phyloP scores from a whole-genome alignment of 2,797 vertebrate species.

The Gambusia yucatana region DNA sequence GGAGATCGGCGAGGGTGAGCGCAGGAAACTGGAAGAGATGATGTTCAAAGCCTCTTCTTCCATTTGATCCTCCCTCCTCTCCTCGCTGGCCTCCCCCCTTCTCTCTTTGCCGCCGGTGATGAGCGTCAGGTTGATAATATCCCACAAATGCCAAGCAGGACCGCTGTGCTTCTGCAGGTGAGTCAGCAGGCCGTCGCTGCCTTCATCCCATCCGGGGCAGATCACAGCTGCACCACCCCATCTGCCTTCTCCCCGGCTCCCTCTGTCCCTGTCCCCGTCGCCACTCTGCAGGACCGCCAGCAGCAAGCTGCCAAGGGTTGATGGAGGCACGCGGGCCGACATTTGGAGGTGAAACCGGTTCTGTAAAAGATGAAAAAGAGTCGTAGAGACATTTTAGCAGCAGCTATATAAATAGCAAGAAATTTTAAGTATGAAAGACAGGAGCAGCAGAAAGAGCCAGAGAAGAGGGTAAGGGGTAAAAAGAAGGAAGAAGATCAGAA shows the following conservation, averaged over 20 bases:
- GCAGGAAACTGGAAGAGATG: slow-evolving; percentile 80
- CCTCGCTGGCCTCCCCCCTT: slow-evolving; percentile 65
- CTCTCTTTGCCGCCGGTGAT: slow-evolving; percentile 46
- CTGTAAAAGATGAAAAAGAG: slow-evolving; percentile 66
- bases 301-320: slow-evolving; percentile 86
- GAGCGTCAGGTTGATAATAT: slow-evolving; percentile 85
- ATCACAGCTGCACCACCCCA: slow-evolving; percentile 85
- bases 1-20: slow-evolving; percentile 77
- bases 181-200: slow-evolving; percentile 74
- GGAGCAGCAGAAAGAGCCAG: neutral
- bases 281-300: slow-evolving; percentile 83
- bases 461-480: neutral
- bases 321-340: slow-evolving; percentile 86
- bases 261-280: slow-evolving; percentile 59
- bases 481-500: slow-evolving; percentile 39
- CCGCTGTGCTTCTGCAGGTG: slow-evolving; percentile 82
- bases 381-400: neutral
- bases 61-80: slow-evolving; percentile 70
- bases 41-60: slow-evolving; percentile 73
- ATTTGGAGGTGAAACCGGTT: slow-evolving; percentile 91
- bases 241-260: slow-evolving; percentile 64
- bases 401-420: neutral
- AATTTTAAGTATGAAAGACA: neutral
- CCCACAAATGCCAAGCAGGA: slow-evolving; percentile 78
- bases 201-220: slow-evolving; percentile 86